Conservation (phyloP, 2,113 vertebrate genomes). For the Oncorhynchus keta region DNA sequence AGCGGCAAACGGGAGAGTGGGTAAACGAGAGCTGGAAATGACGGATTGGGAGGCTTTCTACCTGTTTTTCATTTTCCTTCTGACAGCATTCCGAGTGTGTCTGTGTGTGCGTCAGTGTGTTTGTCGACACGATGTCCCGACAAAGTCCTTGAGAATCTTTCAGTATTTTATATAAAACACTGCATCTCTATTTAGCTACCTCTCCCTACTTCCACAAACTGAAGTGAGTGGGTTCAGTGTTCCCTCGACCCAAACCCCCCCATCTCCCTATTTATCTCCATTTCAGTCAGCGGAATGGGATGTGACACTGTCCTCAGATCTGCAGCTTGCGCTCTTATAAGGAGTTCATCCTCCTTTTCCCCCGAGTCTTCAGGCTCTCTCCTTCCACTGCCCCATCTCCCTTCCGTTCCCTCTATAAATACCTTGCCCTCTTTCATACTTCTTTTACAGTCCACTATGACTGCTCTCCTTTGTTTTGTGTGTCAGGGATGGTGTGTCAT, state of each 20-base stretch:
- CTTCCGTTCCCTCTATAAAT: slow-evolving; percentile 16
- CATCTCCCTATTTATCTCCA: slow-evolving; percentile 12
- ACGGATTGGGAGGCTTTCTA: slow-evolving; percentile 1
- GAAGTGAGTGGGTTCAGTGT: neutral
- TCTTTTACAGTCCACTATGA: neutral
- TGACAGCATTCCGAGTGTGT: neutral
- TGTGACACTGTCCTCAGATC: slow-evolving; percentile 49
- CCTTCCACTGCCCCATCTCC: slow-evolving; percentile 5
- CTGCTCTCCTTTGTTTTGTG: neutral
- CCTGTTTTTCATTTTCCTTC: neutral
- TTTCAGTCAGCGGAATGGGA: slow-evolving; percentile 35
- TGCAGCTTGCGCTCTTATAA: slow-evolving; percentile 48
- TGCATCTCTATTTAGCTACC: slow-evolving; percentile 5
- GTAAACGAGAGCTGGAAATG: neutral
- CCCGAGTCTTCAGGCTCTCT: slow-evolving; percentile 32
- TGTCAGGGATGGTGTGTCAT: neutral
- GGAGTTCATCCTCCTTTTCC: slow-evolving; percentile 49
- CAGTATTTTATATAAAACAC: neutral
- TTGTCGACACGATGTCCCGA: neutral
- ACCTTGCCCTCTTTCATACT: slow-evolving; percentile 2
- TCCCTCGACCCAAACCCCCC: neutral
- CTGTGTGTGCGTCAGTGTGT: neutral
- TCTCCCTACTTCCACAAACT: neutral
- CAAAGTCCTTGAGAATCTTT: neutral
- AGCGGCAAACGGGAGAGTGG: neutral